Evolutionary conservation across 2,797 vertebrate genomes (phyloP).

Genomic region (Artibeus lituratus): DNA sequence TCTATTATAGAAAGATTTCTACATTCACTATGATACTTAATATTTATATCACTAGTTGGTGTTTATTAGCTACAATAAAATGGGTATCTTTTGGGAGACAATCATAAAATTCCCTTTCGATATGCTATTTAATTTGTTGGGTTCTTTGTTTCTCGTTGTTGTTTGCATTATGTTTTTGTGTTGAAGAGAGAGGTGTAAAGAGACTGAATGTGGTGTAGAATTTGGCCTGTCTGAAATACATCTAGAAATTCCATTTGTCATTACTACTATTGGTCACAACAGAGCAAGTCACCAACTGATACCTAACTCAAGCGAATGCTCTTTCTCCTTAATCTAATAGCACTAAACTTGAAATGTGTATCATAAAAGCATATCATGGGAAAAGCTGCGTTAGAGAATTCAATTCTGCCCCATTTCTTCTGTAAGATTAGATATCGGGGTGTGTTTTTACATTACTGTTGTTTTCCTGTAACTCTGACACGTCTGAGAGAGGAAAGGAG

Average conservation of each 20-base stretch:
- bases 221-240: neutral
- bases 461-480: neutral
- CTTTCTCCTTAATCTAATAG: neutral
- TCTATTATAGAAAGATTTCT: neutral
- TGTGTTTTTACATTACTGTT: neutral
- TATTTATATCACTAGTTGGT: neutral
- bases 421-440: neutral
- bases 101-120: neutral
- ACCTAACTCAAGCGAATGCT: neutral
- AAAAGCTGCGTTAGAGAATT: neutral
- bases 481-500: neutral
- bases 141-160: neutral
- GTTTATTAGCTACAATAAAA: neutral
- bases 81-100: neutral
- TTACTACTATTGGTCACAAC: slow-evolving; percentile 15
- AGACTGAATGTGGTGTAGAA: neutral
- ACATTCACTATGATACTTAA: neutral
- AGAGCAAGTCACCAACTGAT: neutral
- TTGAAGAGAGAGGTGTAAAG: neutral
- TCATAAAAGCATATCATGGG: neutral
- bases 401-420: neutral
- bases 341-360: neutral
- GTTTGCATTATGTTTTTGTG: neutral
- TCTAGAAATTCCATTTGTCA: neutral
- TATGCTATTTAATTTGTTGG: neutral